Conservation (phyloP, 2,888 invertebrate species). For the Junonia oenone region DNA sequence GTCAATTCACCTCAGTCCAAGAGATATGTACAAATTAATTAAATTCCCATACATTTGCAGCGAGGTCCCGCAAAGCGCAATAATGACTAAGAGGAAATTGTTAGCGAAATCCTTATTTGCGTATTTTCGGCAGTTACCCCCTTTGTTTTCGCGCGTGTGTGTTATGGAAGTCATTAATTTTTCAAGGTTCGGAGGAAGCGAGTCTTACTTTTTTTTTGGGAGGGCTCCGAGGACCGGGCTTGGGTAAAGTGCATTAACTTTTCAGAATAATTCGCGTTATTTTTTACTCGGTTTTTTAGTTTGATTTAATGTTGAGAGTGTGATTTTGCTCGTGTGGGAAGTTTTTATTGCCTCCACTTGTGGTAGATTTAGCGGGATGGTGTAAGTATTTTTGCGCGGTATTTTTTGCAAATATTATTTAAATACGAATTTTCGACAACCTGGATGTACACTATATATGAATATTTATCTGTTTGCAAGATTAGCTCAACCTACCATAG, state of each 20-base stretch:
- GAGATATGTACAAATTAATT: conserved; percentile 23
- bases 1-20: conserved; percentile 9
- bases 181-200: conserved; percentile 56
- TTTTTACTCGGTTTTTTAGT: not conserved
- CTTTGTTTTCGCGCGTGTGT: conserved; percentile 68
- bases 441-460: too few species aligned
- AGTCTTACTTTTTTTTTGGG: conserved; percentile 43
- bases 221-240: conserved; percentile 30
- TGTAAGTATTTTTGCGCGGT: too few species aligned
- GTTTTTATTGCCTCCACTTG: too few species aligned
- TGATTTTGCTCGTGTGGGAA: not conserved
- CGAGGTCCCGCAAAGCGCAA: conserved; percentile 24
- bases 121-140: conserved; percentile 58
- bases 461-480: too few species aligned
- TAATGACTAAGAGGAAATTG: conserved; percentile 57
- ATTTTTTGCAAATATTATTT: too few species aligned
- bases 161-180: conserved; percentile 67
- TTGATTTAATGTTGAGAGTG: not conserved
- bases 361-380: too few species aligned
- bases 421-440: not conserved
- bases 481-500: too few species aligned
- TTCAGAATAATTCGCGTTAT: not conserved
- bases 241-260: conserved; percentile 20
- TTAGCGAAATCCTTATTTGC: conserved; percentile 57
- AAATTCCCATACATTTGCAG: conserved; percentile 23